Percentiles rank a stretch among this genome's conserved stretches.
phyloP scores from a whole-genome alignment of 1,140 invertebrate species.

The Saxidomus purpurata region DNA sequence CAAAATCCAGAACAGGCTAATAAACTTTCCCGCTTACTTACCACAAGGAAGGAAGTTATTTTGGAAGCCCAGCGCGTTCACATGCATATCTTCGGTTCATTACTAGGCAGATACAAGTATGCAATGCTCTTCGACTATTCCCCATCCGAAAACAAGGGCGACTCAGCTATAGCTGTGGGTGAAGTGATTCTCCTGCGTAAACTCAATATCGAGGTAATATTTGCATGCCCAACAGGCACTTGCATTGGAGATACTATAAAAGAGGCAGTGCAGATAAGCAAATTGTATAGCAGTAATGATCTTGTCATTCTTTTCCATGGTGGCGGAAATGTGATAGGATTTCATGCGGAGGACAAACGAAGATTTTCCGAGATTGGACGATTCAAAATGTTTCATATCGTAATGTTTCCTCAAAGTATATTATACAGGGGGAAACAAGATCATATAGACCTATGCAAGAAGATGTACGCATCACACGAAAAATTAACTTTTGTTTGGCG shows the following conservation, averaged over 20 bases:
- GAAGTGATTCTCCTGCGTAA: not conserved
- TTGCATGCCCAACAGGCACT: not conserved
- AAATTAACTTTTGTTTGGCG: not conserved
- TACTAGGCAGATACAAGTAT: not conserved
- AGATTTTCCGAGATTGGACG: not conserved
- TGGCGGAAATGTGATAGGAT: conserved; percentile 48
- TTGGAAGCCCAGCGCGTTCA: conserved; percentile 10
- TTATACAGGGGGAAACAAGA: not conserved
- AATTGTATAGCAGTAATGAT: not conserved
- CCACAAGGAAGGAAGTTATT: not conserved
- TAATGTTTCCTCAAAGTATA: conserved; percentile 45
- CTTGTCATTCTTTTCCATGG: conserved; percentile 54
- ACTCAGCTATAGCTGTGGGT: conserved; percentile 7
- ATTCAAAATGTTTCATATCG: conserved; percentile 16
- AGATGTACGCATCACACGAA: not conserved
- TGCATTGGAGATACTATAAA: not conserved
- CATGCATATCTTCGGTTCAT: not conserved
- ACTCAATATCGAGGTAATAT: too few relatives aligned
- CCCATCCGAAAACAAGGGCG: conserved; percentile 38
- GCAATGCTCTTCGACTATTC: too few relatives aligned
- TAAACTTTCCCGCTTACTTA: not conserved
- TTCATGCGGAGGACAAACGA: not conserved
- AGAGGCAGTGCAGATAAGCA: not conserved
- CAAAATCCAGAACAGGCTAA: not conserved
- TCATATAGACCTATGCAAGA: conserved; percentile 37